Base-by-base conservation (phyloP, 2,113 vertebrate species). In the Scartelaos histophorus region DNA sequence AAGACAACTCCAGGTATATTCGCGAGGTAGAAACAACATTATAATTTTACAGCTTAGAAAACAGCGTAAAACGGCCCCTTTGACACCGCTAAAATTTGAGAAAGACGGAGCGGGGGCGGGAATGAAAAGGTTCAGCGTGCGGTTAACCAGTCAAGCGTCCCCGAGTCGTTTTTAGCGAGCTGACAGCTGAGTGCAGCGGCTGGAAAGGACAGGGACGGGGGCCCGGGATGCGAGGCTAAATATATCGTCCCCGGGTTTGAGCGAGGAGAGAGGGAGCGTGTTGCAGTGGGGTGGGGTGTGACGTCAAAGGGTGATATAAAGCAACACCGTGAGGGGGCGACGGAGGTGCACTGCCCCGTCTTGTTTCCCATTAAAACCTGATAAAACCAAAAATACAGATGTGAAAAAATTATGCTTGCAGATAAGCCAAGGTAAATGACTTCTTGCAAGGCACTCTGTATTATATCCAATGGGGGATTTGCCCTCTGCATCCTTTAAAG, bases 81-180 rank as follows among this genome's bases (percentile, higher is more conserved):
- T 24, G 62, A 58, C 35, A 45, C 57, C 15, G 9, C 12, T 60
- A 57, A 66, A 79, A 69, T 29, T 68, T 25, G 70, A 35, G 70
- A 61, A 57, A 24, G 70, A 76, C 58, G 47, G 13, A 57, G 51
- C 11, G 15, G 46, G 25, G 47, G 3, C 21, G 60, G 61, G 68
- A 64, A n/a, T 69, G 69, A 51, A 74, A 56, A 73, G 15, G 78
- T 70, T 74, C 13, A 76, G 54, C 47, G 13, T 67, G 53, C 49
- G 49, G 56, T 66, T 56, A 79, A 71, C 54, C 53, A 73, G 61
- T 67, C 46, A 53, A 67, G 54, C 38, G 35, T 66, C 62, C 16
- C 56, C 15, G 67, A 68, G 45, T 73, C 29, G 71, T 79, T 71
- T 79, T 57, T 19, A 24, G 21, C 71, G 29, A 11, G 43, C 66